These are phyloP conservation scores for Amphipoea lucens DNA, from an alignment of 2,888 invertebrate genomes.

Conservation along the genomic window DNA sequence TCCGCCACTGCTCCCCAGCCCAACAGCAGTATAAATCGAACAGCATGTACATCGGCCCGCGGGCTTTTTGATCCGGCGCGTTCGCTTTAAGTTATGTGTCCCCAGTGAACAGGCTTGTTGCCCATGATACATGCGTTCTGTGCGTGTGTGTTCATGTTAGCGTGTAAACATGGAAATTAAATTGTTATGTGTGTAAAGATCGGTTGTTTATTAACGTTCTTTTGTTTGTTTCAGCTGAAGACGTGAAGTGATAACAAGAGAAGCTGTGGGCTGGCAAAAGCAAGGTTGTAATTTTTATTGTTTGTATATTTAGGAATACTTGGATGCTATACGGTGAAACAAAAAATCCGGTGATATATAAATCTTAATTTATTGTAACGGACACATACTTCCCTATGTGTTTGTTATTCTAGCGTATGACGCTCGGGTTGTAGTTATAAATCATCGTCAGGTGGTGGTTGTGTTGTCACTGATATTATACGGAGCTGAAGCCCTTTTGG, in stretches of 20 bases:
- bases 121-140: constrained; percentile 68
- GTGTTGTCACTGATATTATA: too few species aligned
- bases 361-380: too few species aligned
- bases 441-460: too few species aligned
- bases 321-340: background rate
- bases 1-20: constrained; percentile 39
- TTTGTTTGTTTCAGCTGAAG: constrained; percentile 11
- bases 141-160: constrained; percentile 36
- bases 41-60: constrained; percentile 77
- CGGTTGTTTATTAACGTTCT: constrained; percentile 15
- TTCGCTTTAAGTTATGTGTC: constrained; percentile 87
- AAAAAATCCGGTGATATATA: too few species aligned
- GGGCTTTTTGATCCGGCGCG: constrained; percentile 84
- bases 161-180: constrained; percentile 56
- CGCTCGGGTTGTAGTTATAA: too few species aligned
- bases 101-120: constrained; percentile 77
- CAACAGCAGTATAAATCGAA: constrained; percentile 79
- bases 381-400: too few species aligned
- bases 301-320: background rate
- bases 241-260: background rate
- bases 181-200: constrained; percentile 53
- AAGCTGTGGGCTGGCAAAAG: background rate
- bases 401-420: too few species aligned
- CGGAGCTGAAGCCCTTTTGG: too few species aligned
- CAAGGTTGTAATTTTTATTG: background rate